Percentiles rank a stretch among this genome's conserved stretches.
Evolutionary conservation across 2,113 vertebrate species (phyloP).

Genomic region (Hyla sarda): DNA sequence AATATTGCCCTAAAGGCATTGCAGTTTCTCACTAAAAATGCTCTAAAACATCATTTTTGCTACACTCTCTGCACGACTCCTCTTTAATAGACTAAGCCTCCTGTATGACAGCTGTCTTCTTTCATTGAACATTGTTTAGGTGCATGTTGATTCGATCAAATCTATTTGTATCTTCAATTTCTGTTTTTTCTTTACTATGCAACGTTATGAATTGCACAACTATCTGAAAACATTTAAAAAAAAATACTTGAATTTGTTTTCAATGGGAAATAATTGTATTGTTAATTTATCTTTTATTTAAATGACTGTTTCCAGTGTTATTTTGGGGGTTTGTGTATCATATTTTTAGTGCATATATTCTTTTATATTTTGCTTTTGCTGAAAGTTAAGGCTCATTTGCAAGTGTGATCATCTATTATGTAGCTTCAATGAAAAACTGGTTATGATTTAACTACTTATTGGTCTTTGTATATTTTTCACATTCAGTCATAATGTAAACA

Average conservation of each 20-base stretch:
- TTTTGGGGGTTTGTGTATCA: slow-evolving; percentile 72
- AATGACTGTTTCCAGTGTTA: slow-evolving; percentile 70
- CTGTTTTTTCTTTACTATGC: slow-evolving; percentile 94
- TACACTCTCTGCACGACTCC: slow-evolving; percentile 83
- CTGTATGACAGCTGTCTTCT: slow-evolving; percentile 71
- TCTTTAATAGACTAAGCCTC: slow-evolving; percentile 79
- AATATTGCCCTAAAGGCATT: background rate
- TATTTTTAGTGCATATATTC: slow-evolving; percentile 70
- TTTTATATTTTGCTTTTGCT: slow-evolving; percentile 65
- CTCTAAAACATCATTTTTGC: slow-evolving; percentile 26
- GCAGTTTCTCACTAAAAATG: background rate
- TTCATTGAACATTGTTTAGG: slow-evolving; percentile 80
- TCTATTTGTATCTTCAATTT: slow-evolving; percentile 57
- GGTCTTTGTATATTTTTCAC: slow-evolving; percentile 31
- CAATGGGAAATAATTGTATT: slow-evolving; percentile 68
- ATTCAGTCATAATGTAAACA: background rate
- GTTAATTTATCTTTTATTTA: slow-evolving; percentile 68
- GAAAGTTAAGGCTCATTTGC: slow-evolving; percentile 72
- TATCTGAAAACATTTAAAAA: slow-evolving; percentile 69
- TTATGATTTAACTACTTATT: slow-evolving; percentile 44
- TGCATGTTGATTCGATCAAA: slow-evolving; percentile 82
- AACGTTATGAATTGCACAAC: slow-evolving; percentile 92
- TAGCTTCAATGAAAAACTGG: slow-evolving; percentile 57
- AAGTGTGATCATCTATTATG: slow-evolving; percentile 51
- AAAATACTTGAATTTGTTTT: slow-evolving; percentile 78